Evolutionary conservation across 2,113 vertebrate species (phyloP), one percentile per base, ranked within the genome.

Genomic region (Lepisosteus oculatus): DNA sequence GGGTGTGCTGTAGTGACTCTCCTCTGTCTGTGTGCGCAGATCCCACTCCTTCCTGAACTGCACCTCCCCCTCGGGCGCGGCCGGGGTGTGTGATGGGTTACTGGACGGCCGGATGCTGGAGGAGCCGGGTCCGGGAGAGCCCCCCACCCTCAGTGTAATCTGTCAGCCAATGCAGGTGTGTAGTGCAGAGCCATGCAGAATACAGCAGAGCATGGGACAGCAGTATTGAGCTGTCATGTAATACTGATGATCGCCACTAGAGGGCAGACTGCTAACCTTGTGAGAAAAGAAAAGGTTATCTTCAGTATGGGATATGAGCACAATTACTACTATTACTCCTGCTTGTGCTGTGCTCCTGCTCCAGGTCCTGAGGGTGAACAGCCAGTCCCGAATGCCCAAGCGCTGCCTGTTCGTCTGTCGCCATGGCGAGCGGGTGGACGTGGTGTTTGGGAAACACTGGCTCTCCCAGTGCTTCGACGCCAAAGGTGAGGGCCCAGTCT

Each of bases 381-480:
- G 86, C 80, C 93, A 94, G 72, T 77, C 92, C 0, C 92, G 92
- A 2, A 79, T 91, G 15, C 93, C 93, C 61, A 98, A 94, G 79
- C 93, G 94, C 80, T 95, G 93, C 73, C 89, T 99, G 69, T 99
- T 98, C 54, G 97, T 99, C 15, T 98, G 97, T 85, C 95, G 97
- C 67, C 97, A 99, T 0, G 97, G 97, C 0, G 97, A 99, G 77
- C 93, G 97, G 86, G 98, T 99, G 96, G 97, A 99, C 0, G 97
- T 99, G 0, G 97, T 99, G 7, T 99, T 99, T 76, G 97, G 97
- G 67, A 99, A 99, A 87, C 96, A 98, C 83, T 99, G 97, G 97
- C 79, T 98, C 4, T 92, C 95, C 4, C 97, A 98, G 85, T 99
- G 97, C 80, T 99, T 99, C 47, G 97, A 99, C 86, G 88, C 94